Base-by-base conservation (phyloP, 1,140 invertebrate genomes). In the Pteromalus puparum region DNA sequence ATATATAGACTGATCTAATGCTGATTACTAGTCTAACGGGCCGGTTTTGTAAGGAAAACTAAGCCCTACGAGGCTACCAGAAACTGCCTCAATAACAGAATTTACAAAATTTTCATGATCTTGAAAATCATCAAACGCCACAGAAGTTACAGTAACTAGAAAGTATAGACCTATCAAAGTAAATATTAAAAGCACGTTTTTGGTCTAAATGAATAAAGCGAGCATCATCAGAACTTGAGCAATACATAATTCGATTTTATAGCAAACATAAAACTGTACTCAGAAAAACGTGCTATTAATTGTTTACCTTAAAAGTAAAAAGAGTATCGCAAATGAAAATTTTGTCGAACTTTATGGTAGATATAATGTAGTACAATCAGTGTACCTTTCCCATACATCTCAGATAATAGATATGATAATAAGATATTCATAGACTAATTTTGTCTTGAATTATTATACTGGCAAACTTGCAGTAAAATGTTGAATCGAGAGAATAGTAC, bases 21-120 rank as follows among this genome's bases (percentile, higher is more conserved):
- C 91, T 92, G 90, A 90, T 91, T 91, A 89, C 91, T 92, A 92
- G 91, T 92, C 91, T 88, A 88, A 91, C 87, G 87, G 89, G 91
- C 89, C 88, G 87, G 90, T 89, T 90, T 88, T 87, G 24, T 48
- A 73, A 81, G 34, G 21, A 24, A 78, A 65, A 73, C 68, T 42
- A 73, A 26, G 78, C 76, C 77, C 78, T 53, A 48, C 67, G 84
- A 86, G 85, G 81, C 81, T 67, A 78, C 65, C 42, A 65, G 42
- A 61, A 46, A 61, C 30, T 73, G 80, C 81, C 81, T 83, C 85
- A 15, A 73, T 73, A 38, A 73, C 53, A 84, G n/a, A 84, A 81
- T 34, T 79, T 30, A 84, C 26, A 79, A 73, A 73, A 65, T 38
- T 75, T 53, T 84, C 72, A 53, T 72, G 65, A 46, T 70, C 65